Evolutionary conservation across 2,888 invertebrate species (phyloP), one percentile per base, ranked within the genome.

Genomic region (Lampropteryx suffumata): DNA sequence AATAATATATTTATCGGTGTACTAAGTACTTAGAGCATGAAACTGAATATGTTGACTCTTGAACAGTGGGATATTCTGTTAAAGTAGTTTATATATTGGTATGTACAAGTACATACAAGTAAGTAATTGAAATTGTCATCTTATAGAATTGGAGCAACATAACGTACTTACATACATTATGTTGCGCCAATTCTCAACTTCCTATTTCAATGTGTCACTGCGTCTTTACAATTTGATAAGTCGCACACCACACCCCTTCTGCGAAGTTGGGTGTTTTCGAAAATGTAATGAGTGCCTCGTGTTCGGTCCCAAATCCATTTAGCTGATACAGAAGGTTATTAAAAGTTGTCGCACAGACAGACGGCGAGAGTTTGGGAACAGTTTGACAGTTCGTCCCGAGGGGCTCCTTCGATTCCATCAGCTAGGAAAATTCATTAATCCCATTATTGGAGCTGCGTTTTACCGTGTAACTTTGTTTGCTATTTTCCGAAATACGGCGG

Each of bases 281-380:
- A 68, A 77, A 72, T 59, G 64, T 75, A 73, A 70, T 70, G 73
- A 76, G 67, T 67, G 64, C 64, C 64, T 65, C 61, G 65, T 61
- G 61, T 59, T 64, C 61, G 63, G 65, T 74, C 80, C 80, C 72
- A 74, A 82, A 84, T 84, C 85, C 84, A 87, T 87, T 86, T 88
- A 75, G 77, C 73, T 76, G 80, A 82, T 82, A 83, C 82, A 79
- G 79, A 68, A 78, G 83, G 86, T 86, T 86, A 86, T 87, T 87
- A 87, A 87, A 89, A 88, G 77, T 88, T 87, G 86, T 84, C 81
- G 71, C 73, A 68, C 66, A 72, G 73, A 73, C 82, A 80, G 79
- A 75, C 79, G 79, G 78, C 66, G 78, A 70, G 71, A 80, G 80
- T 82, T 80, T 56, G 67, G 66, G 37, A 79, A 64, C 72, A 79